Evolutionary conservation across 2,888 invertebrate species (phyloP).

Genomic region (Ephialtes manifestator): DNA sequence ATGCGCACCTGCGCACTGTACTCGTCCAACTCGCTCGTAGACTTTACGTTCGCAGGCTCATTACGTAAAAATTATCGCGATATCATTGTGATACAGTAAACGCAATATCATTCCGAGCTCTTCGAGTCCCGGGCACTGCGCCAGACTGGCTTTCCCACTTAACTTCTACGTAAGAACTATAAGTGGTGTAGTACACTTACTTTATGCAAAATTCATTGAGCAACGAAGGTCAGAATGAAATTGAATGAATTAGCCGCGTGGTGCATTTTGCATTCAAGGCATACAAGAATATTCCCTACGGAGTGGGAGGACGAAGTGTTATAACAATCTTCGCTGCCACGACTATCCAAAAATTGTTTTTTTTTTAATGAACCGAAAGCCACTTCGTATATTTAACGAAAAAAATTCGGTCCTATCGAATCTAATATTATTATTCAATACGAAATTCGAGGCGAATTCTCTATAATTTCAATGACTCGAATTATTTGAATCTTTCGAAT

Average conservation of each 20-base stretch:
- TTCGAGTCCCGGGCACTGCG: constrained; percentile 23
- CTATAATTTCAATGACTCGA: no score
- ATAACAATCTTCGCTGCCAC: no score
- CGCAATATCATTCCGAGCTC: constrained; percentile 45
- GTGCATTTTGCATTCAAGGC: no score
- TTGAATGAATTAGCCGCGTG: constrained; percentile 44
- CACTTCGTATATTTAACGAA: no score
- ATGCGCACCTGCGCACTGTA: constrained; percentile 14
- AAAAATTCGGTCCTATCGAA: no score
- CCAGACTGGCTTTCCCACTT: constrained; percentile 19
- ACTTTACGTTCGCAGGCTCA: constrained; percentile 6
- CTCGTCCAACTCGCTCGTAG: neutral
- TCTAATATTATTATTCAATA: no score
- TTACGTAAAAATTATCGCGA: constrained; percentile 54
- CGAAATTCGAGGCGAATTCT: no score
- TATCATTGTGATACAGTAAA: constrained; percentile 51
- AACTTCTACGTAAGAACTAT: constrained; percentile 12
- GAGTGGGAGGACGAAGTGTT: no score
- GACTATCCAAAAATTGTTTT: no score
- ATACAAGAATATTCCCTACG: no score
- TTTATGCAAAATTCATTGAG: constrained; percentile 46
- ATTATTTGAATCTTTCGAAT: no score
- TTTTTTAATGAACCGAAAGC: no score
- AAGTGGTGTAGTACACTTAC: neutral
- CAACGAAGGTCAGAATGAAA: constrained; percentile 38